Percentiles rank a stretch among this genome's conserved stretches.
Conservation (phyloP, 2,888 invertebrate genomes). For the Tachina grossa region DNA sequence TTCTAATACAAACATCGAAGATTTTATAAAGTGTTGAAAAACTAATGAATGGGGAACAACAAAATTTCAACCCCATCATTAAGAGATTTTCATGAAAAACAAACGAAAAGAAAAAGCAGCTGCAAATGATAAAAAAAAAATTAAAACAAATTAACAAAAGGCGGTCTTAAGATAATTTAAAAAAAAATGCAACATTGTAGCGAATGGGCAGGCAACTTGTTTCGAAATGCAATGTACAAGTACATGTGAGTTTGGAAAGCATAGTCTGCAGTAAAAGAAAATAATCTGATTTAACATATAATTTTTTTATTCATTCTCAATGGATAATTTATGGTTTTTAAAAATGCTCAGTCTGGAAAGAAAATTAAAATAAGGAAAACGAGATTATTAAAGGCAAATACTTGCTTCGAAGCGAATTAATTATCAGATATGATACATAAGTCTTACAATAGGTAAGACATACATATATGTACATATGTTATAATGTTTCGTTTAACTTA, state of each 20-base stretch:
- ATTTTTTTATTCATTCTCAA: not conserved
- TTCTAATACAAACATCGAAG: conserved; percentile 34
- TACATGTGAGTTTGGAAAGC: not conserved
- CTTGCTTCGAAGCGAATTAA: no score
- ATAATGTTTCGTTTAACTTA: no score
- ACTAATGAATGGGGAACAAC: conserved; percentile 46
- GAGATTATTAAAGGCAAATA: not conserved
- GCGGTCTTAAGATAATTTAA: conserved; percentile 18
- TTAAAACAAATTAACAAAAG: conserved; percentile 31
- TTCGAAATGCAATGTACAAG: not conserved
- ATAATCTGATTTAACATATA: not conserved
- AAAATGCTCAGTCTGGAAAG: not conserved
- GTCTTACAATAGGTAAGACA: no score
- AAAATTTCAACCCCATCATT: conserved; percentile 41
- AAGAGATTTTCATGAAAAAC: conserved; percentile 17
- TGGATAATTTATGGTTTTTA: conserved; percentile 1
- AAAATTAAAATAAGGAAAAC: not conserved
- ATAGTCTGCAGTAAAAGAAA: not conserved
- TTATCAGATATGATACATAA: no score
- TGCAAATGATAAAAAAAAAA: not conserved
- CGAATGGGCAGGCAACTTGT: conserved; percentile 12
- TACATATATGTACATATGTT: no score
- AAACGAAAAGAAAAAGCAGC: not conserved
- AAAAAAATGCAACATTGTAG: conserved; percentile 39
- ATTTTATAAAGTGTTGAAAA: conserved; percentile 57